Percentiles rank a stretch among this genome's conserved stretches.
phyloP scores from a whole-genome alignment of 2,797 vertebrate species.

The Xiphophorus birchmanni region DNA sequence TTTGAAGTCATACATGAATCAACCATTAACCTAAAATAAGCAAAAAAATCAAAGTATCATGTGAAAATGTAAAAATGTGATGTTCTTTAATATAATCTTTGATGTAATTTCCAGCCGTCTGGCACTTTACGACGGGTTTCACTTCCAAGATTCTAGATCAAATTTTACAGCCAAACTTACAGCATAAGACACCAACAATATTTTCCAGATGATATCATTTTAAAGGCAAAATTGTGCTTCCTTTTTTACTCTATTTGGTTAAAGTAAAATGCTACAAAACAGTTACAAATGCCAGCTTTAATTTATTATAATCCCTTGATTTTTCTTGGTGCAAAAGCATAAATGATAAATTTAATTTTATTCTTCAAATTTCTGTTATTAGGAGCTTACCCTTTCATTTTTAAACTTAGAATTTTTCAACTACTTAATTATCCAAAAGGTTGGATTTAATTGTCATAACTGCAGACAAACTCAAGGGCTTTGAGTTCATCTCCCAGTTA shows the following conservation, averaged over 20 bases:
- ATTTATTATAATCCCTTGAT: neutral
- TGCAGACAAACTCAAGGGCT: constrained; percentile 71
- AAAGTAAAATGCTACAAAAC: neutral
- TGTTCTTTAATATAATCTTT: neutral
- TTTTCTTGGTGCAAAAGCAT: neutral
- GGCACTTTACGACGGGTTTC: neutral
- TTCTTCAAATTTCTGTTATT: neutral
- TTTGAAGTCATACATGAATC: neutral
- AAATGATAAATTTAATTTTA: neutral
- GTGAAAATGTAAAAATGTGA: neutral
- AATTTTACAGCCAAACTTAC: neutral
- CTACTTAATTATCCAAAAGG: constrained; percentile 18
- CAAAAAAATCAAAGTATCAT: neutral
- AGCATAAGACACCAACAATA: neutral
- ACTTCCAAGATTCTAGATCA: neutral
- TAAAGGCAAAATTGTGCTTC: neutral
- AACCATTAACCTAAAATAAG: neutral
- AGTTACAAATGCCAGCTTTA: constrained; percentile 47
- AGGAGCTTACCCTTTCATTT: neutral
- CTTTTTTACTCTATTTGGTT: neutral
- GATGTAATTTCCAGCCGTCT: neutral
- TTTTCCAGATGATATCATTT: neutral
- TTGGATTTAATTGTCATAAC: constrained; percentile 62
- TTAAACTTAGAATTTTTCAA: neutral
- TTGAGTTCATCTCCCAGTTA: constrained; percentile 72